Conservation (phyloP, 2,113 vertebrate species). For the Capreolus pygargus region DNA sequence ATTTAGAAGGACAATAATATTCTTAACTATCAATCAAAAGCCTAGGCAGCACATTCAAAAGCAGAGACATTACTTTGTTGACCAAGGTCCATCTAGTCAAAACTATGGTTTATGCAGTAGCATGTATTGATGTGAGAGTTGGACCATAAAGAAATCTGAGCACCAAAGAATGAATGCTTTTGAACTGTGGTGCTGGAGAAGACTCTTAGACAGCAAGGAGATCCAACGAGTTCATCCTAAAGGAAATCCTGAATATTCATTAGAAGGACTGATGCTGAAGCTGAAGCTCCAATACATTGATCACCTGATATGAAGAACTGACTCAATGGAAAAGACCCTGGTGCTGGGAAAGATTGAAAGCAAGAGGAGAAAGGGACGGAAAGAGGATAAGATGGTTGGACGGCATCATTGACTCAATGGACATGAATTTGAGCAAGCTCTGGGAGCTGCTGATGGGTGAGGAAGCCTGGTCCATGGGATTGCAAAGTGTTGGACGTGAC, state of each 20-base stretch:
- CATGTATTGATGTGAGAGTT: neutral
- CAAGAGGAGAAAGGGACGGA: neutral
- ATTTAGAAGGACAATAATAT: neutral
- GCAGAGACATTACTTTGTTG: neutral
- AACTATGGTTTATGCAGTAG: neutral
- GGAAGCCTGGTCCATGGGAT: neutral
- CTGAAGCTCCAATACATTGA: neutral
- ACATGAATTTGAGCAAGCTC: neutral
- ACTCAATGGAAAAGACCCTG: neutral
- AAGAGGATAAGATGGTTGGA: neutral
- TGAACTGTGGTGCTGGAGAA: neutral
- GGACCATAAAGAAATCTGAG: neutral
- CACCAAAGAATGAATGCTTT: neutral
- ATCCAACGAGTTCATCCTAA: neutral
- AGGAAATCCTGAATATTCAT: neutral
- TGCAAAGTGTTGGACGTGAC: fast-evolving
- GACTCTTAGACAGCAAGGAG: neutral
- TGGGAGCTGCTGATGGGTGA: neutral
- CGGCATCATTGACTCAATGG: neutral
- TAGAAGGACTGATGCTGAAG: neutral
- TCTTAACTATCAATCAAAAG: neutral
- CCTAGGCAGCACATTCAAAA: neutral
- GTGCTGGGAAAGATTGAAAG: neutral
- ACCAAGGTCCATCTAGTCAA: neutral
- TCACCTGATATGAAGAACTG: neutral